Evolutionary conservation across 2,888 invertebrate genomes (phyloP), one percentile per base, ranked within the genome.

Genomic region (Isoperla grammatica): DNA sequence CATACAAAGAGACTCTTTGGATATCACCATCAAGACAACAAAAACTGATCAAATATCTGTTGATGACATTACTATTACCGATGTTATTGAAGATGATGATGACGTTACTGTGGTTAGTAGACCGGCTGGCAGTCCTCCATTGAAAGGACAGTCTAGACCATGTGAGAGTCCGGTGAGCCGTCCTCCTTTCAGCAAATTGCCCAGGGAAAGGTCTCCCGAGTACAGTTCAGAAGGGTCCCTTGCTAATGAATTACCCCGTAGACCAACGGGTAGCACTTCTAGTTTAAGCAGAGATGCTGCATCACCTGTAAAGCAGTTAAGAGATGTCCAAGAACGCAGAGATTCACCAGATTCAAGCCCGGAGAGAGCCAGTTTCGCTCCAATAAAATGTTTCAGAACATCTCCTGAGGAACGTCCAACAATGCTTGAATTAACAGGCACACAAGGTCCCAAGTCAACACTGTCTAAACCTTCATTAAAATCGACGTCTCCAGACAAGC

Each of bases 141-240:
- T 8, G 19, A 48, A 46, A 23, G 19, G 29, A n/a, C 17, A 17
- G 12, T 2, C 11, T 15, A 29, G 20, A 11, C 19, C 57, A 8
- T 12, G 20, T n/a, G 46, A 57, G 15, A 48, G 29, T 11, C 43
- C 54, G 13, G 17, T 58, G 6, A 22, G 19, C 19, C 6, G 9
- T 6, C 2, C 19, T n/a, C 22, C 59, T 8, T 4, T 39, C 13
- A 22, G 43, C 46, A 60, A 50, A n/a, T 12, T 56, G 6, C 56
- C 53, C 8, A 57, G 69, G 61, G 69, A 68, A 48, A 68, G 68
- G 46, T 69, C 69, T 12, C 69, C 71, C 6, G 71, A 69, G 49
- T 70, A 70, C 59, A 69, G 69, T 55, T 70, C 70, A 6, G 71
- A 70, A 62, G 71, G 70, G 1, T 71, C 71, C 9, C 65, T 71